A percentile compares a stretch with the other conserved stretches of the same genome.
These are phyloP conservation scores for Colletes latitarsis DNA, from an alignment of 1,140 invertebrate genomes.

Conservation along the genomic window DNA sequence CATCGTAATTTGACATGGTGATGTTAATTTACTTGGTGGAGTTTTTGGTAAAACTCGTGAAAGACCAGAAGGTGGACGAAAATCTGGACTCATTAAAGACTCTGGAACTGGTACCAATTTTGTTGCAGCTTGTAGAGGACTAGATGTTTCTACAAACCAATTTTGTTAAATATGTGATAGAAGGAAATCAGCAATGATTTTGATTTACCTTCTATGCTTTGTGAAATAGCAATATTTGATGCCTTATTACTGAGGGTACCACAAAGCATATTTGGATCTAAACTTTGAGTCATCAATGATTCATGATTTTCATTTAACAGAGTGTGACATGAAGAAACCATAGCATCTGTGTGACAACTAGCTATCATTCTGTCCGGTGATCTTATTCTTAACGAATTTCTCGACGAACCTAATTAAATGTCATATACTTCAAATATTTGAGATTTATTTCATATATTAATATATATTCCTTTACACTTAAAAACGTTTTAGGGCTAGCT, in stretches of 20 bases:
- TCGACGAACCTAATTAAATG: constrained; percentile 70
- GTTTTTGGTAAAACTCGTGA: constrained; percentile 74
- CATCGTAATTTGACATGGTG: constrained; percentile 73
- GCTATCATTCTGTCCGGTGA: constrained; percentile 87
- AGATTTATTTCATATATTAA: constrained; percentile 24
- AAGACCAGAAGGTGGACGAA: constrained; percentile 82
- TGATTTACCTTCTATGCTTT: constrained; percentile 73
- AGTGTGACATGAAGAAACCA: constrained; percentile 75
- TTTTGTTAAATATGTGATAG: constrained; percentile 6
- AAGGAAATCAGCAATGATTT: constrained; percentile 1
- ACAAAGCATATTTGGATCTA: constrained; percentile 82
- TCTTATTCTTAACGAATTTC: constrained; percentile 80
- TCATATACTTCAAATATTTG: constrained; percentile 34
- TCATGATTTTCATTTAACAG: constrained; percentile 73
- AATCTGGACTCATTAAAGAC: constrained; percentile 91
- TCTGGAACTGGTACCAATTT: constrained; percentile 93
- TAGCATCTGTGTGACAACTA: constrained; percentile 84
- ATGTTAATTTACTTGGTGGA: constrained; percentile 74
- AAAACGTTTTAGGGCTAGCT: constrained; percentile 52
- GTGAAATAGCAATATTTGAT: constrained; percentile 57
- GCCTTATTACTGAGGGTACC: constrained; percentile 71
- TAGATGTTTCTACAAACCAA: constrained; percentile 75
- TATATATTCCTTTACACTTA: constrained; percentile 19
- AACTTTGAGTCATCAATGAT: constrained; percentile 84
- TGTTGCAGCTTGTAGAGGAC: constrained; percentile 89